Base-by-base conservation (phyloP, 2,113 vertebrate species). In the Epinephelus lanceolatus region DNA sequence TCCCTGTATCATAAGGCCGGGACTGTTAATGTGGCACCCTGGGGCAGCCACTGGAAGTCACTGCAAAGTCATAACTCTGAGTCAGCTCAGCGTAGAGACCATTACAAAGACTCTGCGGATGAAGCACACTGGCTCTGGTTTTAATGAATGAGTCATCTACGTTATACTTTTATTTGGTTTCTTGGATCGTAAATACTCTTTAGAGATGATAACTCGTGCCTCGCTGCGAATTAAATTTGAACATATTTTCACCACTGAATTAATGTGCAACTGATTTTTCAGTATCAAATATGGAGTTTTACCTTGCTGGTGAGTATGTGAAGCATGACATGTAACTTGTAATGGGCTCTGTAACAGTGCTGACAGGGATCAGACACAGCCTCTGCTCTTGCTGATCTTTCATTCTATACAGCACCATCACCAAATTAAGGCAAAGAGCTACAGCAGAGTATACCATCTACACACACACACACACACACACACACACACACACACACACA, bases 51-150 rank as follows among this genome's bases (percentile, higher is more conserved):
- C 15, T 4, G 71, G 59, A 90, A 87, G 89, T 84, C 83, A 76
- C 66, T 71, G 77, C 85, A 92, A 91, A 92, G 89, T 89, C 88
- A 85, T 4, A 81, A 67, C 78, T 84, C 56, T 27, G 79, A 89
- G 74, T 84, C 80, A 84, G 82, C 84, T 76, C 72, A 56, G 51
- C 4, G 49, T 3, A 56, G 1, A 68, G 51, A 69, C 55, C 21
- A 62, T 53, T 3, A 70, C 71, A 73, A 27, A 40, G 45, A 71
- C 49, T 65, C 14, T 9, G 59, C 25, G 2, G 52, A 73, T 4
- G 17, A 25, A 61, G 25, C 56, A 76, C 13, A 18, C 8, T 5
- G 57, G 51, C 59, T 71, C 59, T n/a, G 76, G 9, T 45, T 42
- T 23, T 4, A 61, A 23, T 69, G 21, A 49, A 8, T 2, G 66